phyloP scores from a whole-genome alignment of 2,797 vertebrate species.

The Scomberomorus guttatus region DNA sequence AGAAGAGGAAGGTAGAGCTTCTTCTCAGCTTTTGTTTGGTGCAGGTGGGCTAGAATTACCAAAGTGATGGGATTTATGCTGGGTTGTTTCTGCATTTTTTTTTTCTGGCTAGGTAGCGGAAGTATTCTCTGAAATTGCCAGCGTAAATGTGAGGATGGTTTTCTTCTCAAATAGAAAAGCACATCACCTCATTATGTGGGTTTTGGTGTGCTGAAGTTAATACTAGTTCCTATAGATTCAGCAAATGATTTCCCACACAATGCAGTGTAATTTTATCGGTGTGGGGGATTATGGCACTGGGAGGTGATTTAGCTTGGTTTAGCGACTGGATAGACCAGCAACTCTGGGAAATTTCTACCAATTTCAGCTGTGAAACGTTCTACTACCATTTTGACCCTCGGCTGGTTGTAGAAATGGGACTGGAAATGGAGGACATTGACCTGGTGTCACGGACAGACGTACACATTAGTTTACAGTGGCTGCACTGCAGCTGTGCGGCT shows the following conservation, averaged over 20 bases:
- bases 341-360: slow-evolving; percentile 76
- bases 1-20: slow-evolving; percentile 78
- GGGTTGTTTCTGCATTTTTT: slow-evolving; percentile 62
- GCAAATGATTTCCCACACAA: slow-evolving; percentile 82
- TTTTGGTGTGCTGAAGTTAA: slow-evolving; percentile 66
- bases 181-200: slow-evolving; percentile 70
- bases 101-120: slow-evolving; percentile 54
- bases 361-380: slow-evolving; percentile 59
- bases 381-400: slow-evolving; percentile 74
- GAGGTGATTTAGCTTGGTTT: slow-evolving; percentile 78
- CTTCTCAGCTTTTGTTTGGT: slow-evolving; percentile 79
- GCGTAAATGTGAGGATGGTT: slow-evolving; percentile 68
- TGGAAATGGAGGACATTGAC: slow-evolving; percentile 77
- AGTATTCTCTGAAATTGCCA: slow-evolving; percentile 69
- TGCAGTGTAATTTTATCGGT: slow-evolving; percentile 80
- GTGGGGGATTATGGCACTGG: slow-evolving; percentile 79
- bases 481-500: slow-evolving; percentile 64
- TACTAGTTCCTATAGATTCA: slow-evolving; percentile 65
- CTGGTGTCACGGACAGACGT: slow-evolving; percentile 64
- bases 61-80: slow-evolving; percentile 73
- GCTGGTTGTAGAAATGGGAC: slow-evolving; percentile 70
- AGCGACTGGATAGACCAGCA: slow-evolving; percentile 68
- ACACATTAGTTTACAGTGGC: slow-evolving; percentile 72
- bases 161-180: slow-evolving; percentile 62
- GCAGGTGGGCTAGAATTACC: slow-evolving; percentile 80